These are phyloP conservation scores for Drosophila malerkotliana DNA, from an alignment of 1,140 invertebrate species.

Conservation along the genomic window DNA sequence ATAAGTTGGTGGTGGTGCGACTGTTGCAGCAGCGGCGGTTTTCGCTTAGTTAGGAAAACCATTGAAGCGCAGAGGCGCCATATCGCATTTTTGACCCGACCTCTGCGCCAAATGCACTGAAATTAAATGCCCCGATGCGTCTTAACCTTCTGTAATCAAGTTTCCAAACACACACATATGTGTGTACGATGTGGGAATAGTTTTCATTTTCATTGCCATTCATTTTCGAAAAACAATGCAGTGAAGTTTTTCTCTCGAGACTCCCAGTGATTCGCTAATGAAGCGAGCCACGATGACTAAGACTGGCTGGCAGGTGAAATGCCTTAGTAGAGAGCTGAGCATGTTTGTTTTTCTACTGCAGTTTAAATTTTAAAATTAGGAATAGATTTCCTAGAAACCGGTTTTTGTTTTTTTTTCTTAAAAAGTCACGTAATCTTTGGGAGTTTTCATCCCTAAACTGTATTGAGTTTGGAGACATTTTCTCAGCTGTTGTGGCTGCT, in stretches of 20 bases:
- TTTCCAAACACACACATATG: conserved; percentile 45
- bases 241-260: conserved; percentile 57
- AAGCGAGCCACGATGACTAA: conserved; percentile 45
- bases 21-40: conserved; percentile 21
- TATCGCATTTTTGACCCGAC: conserved; percentile 62
- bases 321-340: neutral
- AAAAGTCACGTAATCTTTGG: neutral
- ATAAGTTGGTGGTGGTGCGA: conserved; percentile 34
- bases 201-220: conserved; percentile 78
- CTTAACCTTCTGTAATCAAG: conserved; percentile 73
- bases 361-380: neutral
- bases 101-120: conserved; percentile 53
- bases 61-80: conserved; percentile 58
- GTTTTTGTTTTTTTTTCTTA: conserved; percentile 20
- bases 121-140: conserved; percentile 47
- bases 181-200: conserved; percentile 36
- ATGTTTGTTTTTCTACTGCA: neutral
- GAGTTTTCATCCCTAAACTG: conserved; percentile 22
- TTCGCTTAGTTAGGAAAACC: conserved; percentile 40
- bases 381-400: conserved; percentile 14
- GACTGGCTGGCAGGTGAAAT: conserved; percentile 7
- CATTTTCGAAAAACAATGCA: conserved; percentile 72
- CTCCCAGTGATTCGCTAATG: conserved; percentile 47
- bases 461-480: neutral
- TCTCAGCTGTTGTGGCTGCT: conserved; percentile 30